Evolutionary conservation across 2,113 vertebrate species (phyloP), one percentile per base, ranked within the genome.

Genomic region (Edolisoma coerulescens): DNA sequence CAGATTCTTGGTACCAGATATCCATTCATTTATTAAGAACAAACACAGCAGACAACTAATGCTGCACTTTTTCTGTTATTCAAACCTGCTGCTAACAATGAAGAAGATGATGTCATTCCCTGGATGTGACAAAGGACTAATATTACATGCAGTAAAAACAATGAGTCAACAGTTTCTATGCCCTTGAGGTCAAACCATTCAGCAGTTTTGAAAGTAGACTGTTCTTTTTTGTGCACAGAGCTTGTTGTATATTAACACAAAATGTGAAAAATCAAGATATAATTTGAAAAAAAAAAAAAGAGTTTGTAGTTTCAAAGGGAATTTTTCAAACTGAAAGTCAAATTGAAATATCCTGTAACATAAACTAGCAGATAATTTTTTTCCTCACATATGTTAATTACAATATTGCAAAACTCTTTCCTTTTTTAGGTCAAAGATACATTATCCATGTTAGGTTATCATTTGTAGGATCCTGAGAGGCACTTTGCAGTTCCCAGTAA

Each of bases 101-200:
- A 95, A 93, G 94, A 95, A 84, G 91, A 96, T 97, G 91, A 97
- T 97, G 97, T 97, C 95, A 97, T 96, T 95, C 96, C 92, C 80
- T 96, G 95, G 94, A 97, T 96, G 96, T 97, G 96, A 97, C 96
- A 97, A 96, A 97, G 96, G 85, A 93, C 95, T 95, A 95, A 97
- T 96, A 97, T 96, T 96, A 97, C 93, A 96, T 95, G 96, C 95
- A 96, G 92, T 95, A 95, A 97, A 97, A 97, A 97, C 96, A 97
- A 97, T 97, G 96, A 97, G 93, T 97, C 96, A 97, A 97, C 97
- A 97, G 95, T 97, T 97, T 97, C 96, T 97, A 60, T 94, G 95
- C 96, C 96, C 96, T 83, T 83, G 93, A 97, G 97, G 96, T 96
- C 96, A 96, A 97, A 94, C 87, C 96, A 96, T 97, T 97, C 95